Evolutionary conservation across 2,797 vertebrate genomes (phyloP).

Genomic region (Ataeniobius toweri): DNA sequence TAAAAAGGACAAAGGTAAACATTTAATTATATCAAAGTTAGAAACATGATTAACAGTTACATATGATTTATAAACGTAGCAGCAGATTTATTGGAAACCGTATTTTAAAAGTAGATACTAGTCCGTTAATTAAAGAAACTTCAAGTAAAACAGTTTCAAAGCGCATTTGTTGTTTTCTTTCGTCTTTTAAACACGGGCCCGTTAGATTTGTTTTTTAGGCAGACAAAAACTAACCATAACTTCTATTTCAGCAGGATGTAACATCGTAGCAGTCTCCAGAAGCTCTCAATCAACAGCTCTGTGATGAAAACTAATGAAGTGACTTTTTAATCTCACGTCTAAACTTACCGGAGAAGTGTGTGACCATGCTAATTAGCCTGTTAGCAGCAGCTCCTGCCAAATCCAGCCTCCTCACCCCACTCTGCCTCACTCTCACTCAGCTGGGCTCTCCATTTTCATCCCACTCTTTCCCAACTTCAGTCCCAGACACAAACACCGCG

Average conservation of each 20-base stretch:
- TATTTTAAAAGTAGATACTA: background rate
- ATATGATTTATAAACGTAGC: background rate
- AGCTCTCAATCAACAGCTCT: background rate
- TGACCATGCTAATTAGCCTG: conserved; percentile 60
- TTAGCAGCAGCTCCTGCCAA: conserved; percentile 73
- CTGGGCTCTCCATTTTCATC: conserved; percentile 80
- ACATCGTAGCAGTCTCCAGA: background rate
- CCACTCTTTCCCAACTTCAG: conserved; percentile 66
- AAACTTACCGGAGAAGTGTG: conserved; percentile 34
- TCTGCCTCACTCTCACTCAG: conserved; percentile 80
- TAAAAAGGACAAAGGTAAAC: background rate
- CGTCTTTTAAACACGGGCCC: conserved; percentile 2
- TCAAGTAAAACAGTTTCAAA: background rate
- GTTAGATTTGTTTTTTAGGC: background rate
- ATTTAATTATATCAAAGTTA: background rate
- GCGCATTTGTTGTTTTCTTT: background rate
- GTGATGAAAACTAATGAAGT: background rate
- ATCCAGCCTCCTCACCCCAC: conserved; percentile 81
- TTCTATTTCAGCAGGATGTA: background rate
- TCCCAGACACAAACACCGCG: conserved; percentile 38
- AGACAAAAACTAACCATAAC: background rate
- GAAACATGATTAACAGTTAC: background rate
- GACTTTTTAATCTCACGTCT: conserved; percentile 58
- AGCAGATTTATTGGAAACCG: background rate
- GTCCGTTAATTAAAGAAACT: background rate